Evolutionary conservation across 2,888 invertebrate species (phyloP), one percentile per base, ranked within the genome.

Genomic region (Agriopis aurantiaria): DNA sequence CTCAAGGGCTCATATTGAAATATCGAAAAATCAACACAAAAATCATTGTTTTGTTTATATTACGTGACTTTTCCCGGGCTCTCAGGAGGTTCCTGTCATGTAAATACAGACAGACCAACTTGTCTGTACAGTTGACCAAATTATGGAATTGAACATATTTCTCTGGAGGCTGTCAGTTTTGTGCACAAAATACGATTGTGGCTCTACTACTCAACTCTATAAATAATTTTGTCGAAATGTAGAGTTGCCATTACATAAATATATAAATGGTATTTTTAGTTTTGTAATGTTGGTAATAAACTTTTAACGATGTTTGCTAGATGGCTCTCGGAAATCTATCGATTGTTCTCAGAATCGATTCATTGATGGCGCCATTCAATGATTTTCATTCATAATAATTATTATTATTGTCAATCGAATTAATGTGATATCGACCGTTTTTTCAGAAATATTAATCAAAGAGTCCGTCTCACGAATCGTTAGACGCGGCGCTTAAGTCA

Each of bases 1-100:
- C 80, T 75, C 65, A 80, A 80, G 80, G 75, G 73, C 65, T 64
- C 68, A 33, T 9, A 57, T 64, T 43, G 53, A 59, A 62, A 52
- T 53, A 52, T 57, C 64, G 61, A 65, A 69, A 69, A 69, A 67
- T 58, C 57, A 72, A 67, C 53, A 65, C 53, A 62, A 73, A 67
- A 63, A 57, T 45, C 23, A 60, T 62, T 59, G 45, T 69, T 64
- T 45, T 68, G 43, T 72, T 70, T 70, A 56, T 48, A 40, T 23
- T 71, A 71, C 70, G 70, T 71, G 70, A 66, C 70, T 63, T 71
- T 71, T 67, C 65, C 51, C 45, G 66, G 62, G 45, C 49, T 48
- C 48, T 53, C 43, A 48, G 41, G 57, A 55, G 56, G 51, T 57
- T 23, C 65, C 56, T 43, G 58, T 57, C 52, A 55, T 51, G 69